These are phyloP conservation scores for Semnornis frantzii DNA, from an alignment of 2,113 vertebrate species.

Conservation along the genomic window DNA sequence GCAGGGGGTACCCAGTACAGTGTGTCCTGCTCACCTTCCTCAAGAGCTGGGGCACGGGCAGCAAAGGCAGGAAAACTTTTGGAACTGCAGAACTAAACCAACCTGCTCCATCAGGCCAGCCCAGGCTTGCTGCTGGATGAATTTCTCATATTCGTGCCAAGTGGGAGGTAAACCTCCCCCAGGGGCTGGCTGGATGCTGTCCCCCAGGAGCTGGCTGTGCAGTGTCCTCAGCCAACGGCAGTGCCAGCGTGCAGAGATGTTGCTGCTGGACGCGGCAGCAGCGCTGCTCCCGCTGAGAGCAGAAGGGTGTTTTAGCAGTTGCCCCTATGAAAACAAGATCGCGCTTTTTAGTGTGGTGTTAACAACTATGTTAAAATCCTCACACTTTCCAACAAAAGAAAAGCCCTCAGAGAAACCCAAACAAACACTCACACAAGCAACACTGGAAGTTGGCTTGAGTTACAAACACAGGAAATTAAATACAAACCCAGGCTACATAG, in stretches of 20 bases:
- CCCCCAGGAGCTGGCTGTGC: fast-evolving
- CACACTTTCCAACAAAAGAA: slow-evolving; percentile 69
- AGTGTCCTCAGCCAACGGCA: not conserved
- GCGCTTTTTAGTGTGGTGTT: slow-evolving; percentile 45
- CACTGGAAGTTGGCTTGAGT: slow-evolving; percentile 60
- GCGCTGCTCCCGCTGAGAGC: not conserved
- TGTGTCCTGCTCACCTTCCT: not conserved
- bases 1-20: not conserved
- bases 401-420: slow-evolving; percentile 63
- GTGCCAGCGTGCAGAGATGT: fast-evolving
- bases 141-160: not conserved
- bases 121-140: fast-evolving
- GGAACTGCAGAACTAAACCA: not conserved
- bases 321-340: slow-evolving; percentile 47
- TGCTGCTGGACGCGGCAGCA: not conserved
- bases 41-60: not conserved
- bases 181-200: not conserved
- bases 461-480: slow-evolving; percentile 77
- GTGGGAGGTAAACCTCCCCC: not conserved
- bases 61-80: not conserved
- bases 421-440: slow-evolving; percentile 68
- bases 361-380: slow-evolving; percentile 70
- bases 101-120: not conserved
- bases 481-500: slow-evolving; percentile 69
- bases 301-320: slow-evolving; percentile 29